Base-by-base conservation (phyloP, 2,888 invertebrate species). In the Leptarthrus brevirostris region DNA sequence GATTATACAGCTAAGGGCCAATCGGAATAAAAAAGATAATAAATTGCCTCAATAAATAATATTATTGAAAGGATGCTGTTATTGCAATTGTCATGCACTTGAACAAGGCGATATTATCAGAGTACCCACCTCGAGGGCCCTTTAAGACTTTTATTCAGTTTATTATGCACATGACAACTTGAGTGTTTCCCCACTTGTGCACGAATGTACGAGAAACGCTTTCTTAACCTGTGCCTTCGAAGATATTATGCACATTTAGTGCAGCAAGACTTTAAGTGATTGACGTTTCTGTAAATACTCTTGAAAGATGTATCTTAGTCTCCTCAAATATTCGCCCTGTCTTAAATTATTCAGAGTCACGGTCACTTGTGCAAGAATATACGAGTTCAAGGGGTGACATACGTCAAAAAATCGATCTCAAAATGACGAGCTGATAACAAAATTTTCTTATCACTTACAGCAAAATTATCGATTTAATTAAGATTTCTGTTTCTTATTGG, bases 11-110 rank as follows among this genome's bases (percentile, higher is more conserved):
- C 24, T 64, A 64, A 64, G 36, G 64, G 64, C 64, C 64, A 64
- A 64, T 64, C 64, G 64, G 14, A 64, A 44, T 44, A 44, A 47
- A 64, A n/a, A 64, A 44, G 64, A 47, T 44, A 64, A 64, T 64
- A 64, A 64, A 64, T 64, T 64, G 64, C 64, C 64, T 64, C 64
- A 64, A 64, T 64, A 47, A 64, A 64, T 58, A 58, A 58, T 64
- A 64, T 64, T 64, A 64, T 64, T 64, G 64, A 64, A 64, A 64
- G 64, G 64, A 64, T 44, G 44, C 47, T 40, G 64, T 64, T 64
- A 47, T 64, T 64, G 64, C 64, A 64, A 44, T 64, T 64, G 64
- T 64, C 64, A 64, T 64, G 44, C 64, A 64, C 64, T 64, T 44
- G 64, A 64, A 64, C 64, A 64, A 64, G 44, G 64, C 64, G 64